Conservation (phyloP, 1,140 invertebrate genomes). For the Apis dorsata region DNA sequence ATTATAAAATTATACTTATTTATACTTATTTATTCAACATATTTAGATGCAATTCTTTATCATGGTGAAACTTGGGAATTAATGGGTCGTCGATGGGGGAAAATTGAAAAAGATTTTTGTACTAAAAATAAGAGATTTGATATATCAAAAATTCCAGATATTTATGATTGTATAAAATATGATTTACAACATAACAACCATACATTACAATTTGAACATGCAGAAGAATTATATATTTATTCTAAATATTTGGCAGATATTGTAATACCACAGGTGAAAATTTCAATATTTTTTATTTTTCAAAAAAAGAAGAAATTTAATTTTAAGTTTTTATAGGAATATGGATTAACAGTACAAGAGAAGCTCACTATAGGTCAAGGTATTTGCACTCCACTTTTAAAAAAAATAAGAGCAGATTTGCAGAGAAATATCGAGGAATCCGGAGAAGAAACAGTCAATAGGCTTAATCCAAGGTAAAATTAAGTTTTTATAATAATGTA, state of each 20-base stretch:
- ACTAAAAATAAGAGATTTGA: slow-evolving; percentile 96
- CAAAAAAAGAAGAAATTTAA: no score
- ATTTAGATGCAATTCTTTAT: slow-evolving; percentile 92
- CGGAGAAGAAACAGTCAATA: slow-evolving; percentile 94
- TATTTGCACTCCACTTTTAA: slow-evolving; percentile 97
- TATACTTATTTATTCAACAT: slow-evolving; percentile 3
- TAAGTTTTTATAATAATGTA: neutral
- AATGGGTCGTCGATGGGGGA: slow-evolving; percentile 98
- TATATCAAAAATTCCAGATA: slow-evolving; percentile 99
- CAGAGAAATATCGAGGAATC: slow-evolving; percentile 95
- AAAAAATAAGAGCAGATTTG: slow-evolving; percentile 97
- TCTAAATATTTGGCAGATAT: slow-evolving; percentile 98
- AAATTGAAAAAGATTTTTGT: slow-evolving; percentile 99
- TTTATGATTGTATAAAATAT: slow-evolving; percentile 99
- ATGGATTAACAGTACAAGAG: slow-evolving; percentile 96
- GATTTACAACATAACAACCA: slow-evolving; percentile 99
- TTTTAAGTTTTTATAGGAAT: slow-evolving; percentile 85
- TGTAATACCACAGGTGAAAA: slow-evolving; percentile 95
- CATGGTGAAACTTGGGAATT: slow-evolving; percentile 99
- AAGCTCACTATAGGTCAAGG: slow-evolving; percentile 98
- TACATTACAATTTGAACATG: slow-evolving; percentile 94
- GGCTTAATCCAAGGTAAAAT: slow-evolving; percentile 93
- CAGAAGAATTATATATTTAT: slow-evolving; percentile 96
- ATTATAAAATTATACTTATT: slow-evolving; percentile 14
- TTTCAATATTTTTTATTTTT: neutral